Evolutionary conservation across 2,797 vertebrate species (phyloP), one percentile per base, ranked within the genome.

Genomic region (Rhinatrema bivittatum): DNA sequence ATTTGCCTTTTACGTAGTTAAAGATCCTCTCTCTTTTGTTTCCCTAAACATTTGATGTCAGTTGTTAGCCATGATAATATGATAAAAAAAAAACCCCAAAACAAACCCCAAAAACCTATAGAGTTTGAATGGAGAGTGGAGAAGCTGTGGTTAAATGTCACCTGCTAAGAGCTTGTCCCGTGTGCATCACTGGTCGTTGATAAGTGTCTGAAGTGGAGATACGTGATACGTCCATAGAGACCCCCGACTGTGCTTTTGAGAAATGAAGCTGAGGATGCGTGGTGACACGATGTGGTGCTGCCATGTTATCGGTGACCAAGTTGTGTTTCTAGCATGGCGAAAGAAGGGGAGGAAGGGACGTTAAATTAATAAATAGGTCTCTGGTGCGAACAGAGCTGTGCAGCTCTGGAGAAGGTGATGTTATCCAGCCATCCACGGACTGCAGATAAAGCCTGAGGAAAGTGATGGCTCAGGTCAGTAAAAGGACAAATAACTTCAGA

Each of bases 321-420:
- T 32, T 35, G 20, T 21, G 18, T n/a, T 12, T 1, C 36, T n/a
- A n/a, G 25, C 23, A 4, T 9, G 33, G 29, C 4, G 4, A 10
- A 16, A 9, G 22, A n/a, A 9, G 21, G 21, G 11, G 22, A 7
- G 16, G 29, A n/a, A n/a, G n/a, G n/a, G n/a, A n/a, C n/a, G 20
- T 29, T 8, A 18, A 32, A 22, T 5, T 29, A 9, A 40, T 10
- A 9, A 24, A 27, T 35, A 7, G 17, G 16, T 10, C 46, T 60
- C 59, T 46, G 53, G 54, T 59, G 36, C 26, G 11, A 45, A 5
- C 28, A 51, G 42, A 57, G 28, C 50, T 57, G 39, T 50, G 46
- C 62, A 41, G 34, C 30, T 45, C 39, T 40, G 38, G 44, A n/a
- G 29, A 10, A 44, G 46, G 34, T 57, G 59, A 69, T 56, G 50